These are phyloP conservation scores for Callospermophilus lateralis DNA, from an alignment of 2,113 vertebrate species.

Conservation along the genomic window DNA sequence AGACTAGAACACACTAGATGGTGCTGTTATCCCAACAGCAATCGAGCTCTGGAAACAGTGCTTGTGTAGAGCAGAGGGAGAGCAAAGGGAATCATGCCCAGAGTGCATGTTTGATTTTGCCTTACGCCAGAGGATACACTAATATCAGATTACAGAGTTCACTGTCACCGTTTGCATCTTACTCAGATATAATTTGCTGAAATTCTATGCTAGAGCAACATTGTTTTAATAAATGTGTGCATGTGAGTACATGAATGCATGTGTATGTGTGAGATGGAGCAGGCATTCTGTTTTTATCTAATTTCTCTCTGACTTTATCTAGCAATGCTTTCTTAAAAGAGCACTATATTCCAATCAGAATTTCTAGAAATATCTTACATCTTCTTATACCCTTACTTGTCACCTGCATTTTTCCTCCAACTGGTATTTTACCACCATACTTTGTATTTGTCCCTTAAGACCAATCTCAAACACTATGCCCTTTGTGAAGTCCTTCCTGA, in stretches of 20 bases:
- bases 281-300: neutral
- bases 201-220: neutral
- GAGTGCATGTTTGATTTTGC: neutral
- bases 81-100: neutral
- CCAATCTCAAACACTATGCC: neutral
- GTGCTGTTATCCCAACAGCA: slow-evolving; percentile 85
- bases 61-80: neutral
- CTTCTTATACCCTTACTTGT: neutral
- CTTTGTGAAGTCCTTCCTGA: neutral
- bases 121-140: neutral
- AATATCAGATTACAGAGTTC: neutral
- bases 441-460: neutral
- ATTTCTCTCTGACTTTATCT: neutral
- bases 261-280: fast-evolving
- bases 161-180: neutral
- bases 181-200: neutral
- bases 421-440: no score
- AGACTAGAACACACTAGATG: slow-evolving; percentile 85
- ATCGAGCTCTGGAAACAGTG: neutral
- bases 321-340: neutral
- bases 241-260: neutral
- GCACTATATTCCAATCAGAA: neutral
- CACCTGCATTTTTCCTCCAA: neutral
- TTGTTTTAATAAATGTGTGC: neutral
- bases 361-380: neutral